Percentiles rank a stretch among this genome's conserved stretches.
These are phyloP conservation scores for Discoglossus pictus DNA, from an alignment of 2,797 vertebrate genomes.

Conservation along the genomic window DNA sequence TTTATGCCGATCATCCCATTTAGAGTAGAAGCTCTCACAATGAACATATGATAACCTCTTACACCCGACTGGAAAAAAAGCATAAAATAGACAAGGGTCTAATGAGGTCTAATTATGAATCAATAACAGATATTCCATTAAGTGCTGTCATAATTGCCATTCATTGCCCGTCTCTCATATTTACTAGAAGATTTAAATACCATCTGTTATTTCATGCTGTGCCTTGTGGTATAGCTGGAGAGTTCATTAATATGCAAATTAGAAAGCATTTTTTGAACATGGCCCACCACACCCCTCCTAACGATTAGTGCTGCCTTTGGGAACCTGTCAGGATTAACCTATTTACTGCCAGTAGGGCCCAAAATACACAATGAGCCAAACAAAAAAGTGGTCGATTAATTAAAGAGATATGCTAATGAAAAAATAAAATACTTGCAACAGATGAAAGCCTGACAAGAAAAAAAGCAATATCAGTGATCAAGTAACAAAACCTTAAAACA, in stretches of 20 bases:
- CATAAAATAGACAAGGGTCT: constrained; percentile 11
- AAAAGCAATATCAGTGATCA: no score
- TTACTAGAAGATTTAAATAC: constrained; percentile 44
- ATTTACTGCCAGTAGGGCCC: neutral
- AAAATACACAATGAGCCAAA: no score
- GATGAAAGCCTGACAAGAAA: no score
- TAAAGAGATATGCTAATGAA: no score
- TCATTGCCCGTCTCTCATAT: constrained; percentile 38
- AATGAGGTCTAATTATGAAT: constrained; percentile 38
- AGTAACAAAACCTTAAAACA: no score
- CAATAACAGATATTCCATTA: constrained; percentile 41
- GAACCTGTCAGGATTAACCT: constrained; percentile 19
- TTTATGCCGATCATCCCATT: neutral
- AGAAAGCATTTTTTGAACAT: constrained; percentile 5
- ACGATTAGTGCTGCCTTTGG: constrained; percentile 26
- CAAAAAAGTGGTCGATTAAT: no score
- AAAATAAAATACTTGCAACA: no score
- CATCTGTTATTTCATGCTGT: constrained; percentile 42
- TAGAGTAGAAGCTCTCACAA: no score
- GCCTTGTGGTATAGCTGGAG: constrained; percentile 31
- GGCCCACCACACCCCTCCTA: constrained; percentile 16
- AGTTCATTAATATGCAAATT: constrained; percentile 48
- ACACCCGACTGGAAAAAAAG: neutral
- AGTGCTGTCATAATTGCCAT: constrained; percentile 39
- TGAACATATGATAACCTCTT: constrained; percentile 21